Evolutionary conservation across 92 coral and sea anemone species (phyloP), one percentile per base, ranked within the genome.

Genomic region (Muricea muricata): DNA sequence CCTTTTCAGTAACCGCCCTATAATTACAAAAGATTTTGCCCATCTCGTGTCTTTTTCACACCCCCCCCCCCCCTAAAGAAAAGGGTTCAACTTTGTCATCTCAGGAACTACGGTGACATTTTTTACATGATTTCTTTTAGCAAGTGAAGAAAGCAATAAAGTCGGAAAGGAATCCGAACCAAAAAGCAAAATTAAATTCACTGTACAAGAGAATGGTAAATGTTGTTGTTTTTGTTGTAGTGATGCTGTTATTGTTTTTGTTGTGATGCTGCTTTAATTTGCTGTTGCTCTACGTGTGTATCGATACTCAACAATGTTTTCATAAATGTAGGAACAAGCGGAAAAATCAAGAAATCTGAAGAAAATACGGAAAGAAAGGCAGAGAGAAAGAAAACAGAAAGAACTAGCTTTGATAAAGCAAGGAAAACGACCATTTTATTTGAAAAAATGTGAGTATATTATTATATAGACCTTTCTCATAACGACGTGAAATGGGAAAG

Each of bases 341-440:
- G 97, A 90, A 24, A 77, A 88, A 8, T 71, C 85, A 4, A 85
- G 81, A 35, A 92, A 92, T 56, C 56, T 84, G 1, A 81, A 57
- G 50, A 93, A 89, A 34, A 71, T 58, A 42, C 81, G 55, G 55
- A 90, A 88, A 58, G 94, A 97, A 60, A 91, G 79, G 40, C 91
- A 75, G 34, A 89, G 42, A 58, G 85, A 88, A 71, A 89, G 94
- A 46, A 97, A 91, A 77, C 86, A 92, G 85, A 83, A 87, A 45
- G 99, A 97, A 82, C 58, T 89, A 41, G 94, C 92, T 65, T 85
- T 93, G 52, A 89, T 97, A 31, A 93, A 97, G 74, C 93, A 97
- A 65, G 99, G 99, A 52, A 97, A 97, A 81, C 94, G 75, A 72
- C 99, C 99, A 7, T 97, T 86, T 65, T 97, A 93, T 65, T 80